Evolutionary conservation across 1,140 invertebrate genomes (phyloP).

Genomic region (Nephila pilipes): DNA sequence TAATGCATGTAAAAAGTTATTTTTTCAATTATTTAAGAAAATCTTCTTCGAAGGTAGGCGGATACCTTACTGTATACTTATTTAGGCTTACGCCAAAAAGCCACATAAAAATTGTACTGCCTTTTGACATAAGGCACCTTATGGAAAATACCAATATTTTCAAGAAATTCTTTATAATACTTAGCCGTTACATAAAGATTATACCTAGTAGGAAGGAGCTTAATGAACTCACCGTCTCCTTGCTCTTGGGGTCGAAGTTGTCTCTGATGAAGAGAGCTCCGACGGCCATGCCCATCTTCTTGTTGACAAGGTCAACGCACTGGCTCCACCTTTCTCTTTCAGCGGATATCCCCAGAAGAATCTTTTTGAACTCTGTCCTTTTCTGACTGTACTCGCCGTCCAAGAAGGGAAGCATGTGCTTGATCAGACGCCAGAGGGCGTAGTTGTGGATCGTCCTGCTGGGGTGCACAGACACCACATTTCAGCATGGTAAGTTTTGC

Average conservation of each 20-base stretch:
- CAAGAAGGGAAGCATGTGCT: slow-evolving; percentile 90
- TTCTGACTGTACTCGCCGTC: slow-evolving; percentile 90
- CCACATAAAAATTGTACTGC: no score
- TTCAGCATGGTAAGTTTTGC: not conserved
- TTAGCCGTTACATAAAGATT: no score
- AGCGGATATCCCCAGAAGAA: slow-evolving; percentile 88
- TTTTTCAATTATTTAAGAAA: no score
- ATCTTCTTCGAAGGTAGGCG: no score
- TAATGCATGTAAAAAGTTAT: no score
- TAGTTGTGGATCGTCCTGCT: slow-evolving; percentile 90
- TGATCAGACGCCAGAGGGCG: slow-evolving; percentile 90
- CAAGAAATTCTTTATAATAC: no score
- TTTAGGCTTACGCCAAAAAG: no score
- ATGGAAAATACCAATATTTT: no score
- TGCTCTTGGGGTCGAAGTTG: slow-evolving; percentile 92
- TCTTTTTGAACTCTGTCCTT: slow-evolving; percentile 89
- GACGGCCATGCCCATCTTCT: slow-evolving; percentile 91
- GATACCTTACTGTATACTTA: no score
- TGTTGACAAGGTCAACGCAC: slow-evolving; percentile 91
- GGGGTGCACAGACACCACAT: slow-evolving; percentile 35
- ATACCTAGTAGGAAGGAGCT: no score
- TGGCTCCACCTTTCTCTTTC: slow-evolving; percentile 86
- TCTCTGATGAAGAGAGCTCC: slow-evolving; percentile 92
- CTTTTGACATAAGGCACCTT: no score
- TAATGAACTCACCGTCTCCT: slow-evolving; percentile 86